Conservation (phyloP, 2,797 vertebrate genomes). For the Caiman crocodilus region DNA sequence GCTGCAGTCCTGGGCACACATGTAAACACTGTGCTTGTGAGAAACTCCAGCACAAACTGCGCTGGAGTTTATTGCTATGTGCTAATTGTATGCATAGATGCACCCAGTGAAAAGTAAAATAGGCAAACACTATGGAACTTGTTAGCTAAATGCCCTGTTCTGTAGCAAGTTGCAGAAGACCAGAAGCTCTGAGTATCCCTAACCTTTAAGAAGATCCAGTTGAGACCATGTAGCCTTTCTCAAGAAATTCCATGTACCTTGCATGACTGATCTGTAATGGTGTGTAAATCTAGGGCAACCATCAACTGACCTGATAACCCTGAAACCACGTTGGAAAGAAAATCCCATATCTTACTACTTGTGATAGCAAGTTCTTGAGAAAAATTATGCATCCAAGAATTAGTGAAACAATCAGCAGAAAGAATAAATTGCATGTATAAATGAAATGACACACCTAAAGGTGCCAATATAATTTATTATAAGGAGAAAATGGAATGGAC, state of each 20-base stretch:
- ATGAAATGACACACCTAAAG: background rate
- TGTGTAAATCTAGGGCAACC: background rate
- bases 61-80: no score
- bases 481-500: background rate
- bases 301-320: background rate
- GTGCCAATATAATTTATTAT: background rate
- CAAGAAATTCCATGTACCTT: background rate
- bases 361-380: background rate
- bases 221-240: background rate
- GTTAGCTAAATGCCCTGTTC: background rate
- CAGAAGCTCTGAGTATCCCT: background rate
- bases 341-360: background rate
- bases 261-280: background rate
- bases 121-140: background rate
- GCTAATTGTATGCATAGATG: no score
- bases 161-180: background rate
- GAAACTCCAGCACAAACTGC: no score
- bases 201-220: background rate
- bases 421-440: background rate
- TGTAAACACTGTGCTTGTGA: no score
- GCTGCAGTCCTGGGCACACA: no score
- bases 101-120: background rate
- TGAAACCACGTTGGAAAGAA: background rate
- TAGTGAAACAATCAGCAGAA: background rate
- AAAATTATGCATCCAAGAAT: background rate